These are phyloP conservation scores for Sussaba pulchella DNA, from an alignment of 2,888 invertebrate genomes.

Conservation along the genomic window DNA sequence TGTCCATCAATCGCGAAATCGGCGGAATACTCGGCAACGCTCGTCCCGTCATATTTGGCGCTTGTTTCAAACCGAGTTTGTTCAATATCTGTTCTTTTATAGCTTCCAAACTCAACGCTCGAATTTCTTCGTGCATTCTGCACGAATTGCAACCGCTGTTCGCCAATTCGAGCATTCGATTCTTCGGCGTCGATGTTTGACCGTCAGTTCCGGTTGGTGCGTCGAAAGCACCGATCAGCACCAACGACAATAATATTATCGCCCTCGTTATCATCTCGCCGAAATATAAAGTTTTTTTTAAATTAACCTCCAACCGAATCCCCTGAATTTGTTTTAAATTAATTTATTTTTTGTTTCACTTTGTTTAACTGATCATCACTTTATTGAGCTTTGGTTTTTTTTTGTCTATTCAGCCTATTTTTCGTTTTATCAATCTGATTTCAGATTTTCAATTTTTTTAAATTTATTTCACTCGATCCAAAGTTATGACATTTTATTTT, in stretches of 20 bases:
- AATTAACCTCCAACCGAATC: too few species aligned
- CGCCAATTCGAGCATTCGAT: constrained; percentile 72
- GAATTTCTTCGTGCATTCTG: constrained; percentile 86
- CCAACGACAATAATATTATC: constrained; percentile 77
- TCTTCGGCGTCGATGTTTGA: constrained; percentile 63
- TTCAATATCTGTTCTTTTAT: constrained; percentile 87
- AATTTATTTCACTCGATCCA: too few species aligned
- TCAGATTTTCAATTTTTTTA: constrained; percentile 22
- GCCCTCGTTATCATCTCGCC: constrained; percentile 80
- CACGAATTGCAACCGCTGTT: constrained; percentile 85
- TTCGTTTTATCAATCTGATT: too few species aligned
- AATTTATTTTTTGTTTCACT: too few species aligned
- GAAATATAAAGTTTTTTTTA: too few species aligned
- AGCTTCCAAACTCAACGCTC: constrained; percentile 86
- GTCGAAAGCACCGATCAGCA: constrained; percentile 80
- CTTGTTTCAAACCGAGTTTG: constrained; percentile 86
- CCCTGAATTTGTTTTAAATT: too few species aligned
- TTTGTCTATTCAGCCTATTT: too few species aligned
- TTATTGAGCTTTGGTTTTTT: too few species aligned
- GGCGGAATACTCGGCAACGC: constrained; percentile 86
- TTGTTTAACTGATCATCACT: too few species aligned
- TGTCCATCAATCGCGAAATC: constrained; percentile 83
- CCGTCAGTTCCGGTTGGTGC: constrained; percentile 74
- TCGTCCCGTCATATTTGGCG: constrained; percentile 87
- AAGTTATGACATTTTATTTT: too few species aligned